Base-by-base conservation (phyloP, 2,797 vertebrate genomes). In the Hippoglossus hippoglossus region DNA sequence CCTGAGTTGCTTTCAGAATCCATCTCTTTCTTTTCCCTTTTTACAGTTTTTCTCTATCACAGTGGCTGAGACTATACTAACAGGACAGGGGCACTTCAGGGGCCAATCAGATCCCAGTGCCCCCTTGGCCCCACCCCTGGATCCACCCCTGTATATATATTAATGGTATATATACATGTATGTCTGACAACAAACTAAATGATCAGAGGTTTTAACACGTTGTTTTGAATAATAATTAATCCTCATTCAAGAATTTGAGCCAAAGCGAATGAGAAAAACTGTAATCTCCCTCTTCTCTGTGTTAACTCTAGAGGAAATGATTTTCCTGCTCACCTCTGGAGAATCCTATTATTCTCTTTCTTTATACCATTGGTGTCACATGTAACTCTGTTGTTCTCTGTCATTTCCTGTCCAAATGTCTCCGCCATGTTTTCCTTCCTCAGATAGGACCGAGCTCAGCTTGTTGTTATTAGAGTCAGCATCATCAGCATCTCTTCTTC, bases 241-340 rank as follows among this genome's bases (percentile, higher is more conserved):
- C 41, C 41, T 6, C 12, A 18, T 44, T 16, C 11, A 44, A 44
- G 12, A 44, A 18, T 44, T 34, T 18, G 15, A 44, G 41, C 5
- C 16, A 44, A 44, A 16, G 4, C 15, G 1, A 44, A 44, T 44
- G 41, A 44, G 41, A 44, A 44, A 44, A 44, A 18, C 41, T 13
- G 12, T 49, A 10, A 49, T 49, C 15, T 62, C 39, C 21, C 28
- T 21, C 41, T 13, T 34, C 39, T 11, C 74, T 49, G 16, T 16
- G 44, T 52, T 66, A 54, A 65, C 36, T 54, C 57, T 15, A 47
- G 24, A 22, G 71, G 39, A 73, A 54, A 54, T 6, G 4, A 65
- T 63, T 41, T 51, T 46, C n/a, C 16, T 46, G 26, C 36, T 39
- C 36, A 46, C 44, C 46, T 47, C 50, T 41, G 2, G 47, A 73